Evolutionary conservation across 2,888 invertebrate genomes (phyloP).

Genomic region (Rhingia rostrata): DNA sequence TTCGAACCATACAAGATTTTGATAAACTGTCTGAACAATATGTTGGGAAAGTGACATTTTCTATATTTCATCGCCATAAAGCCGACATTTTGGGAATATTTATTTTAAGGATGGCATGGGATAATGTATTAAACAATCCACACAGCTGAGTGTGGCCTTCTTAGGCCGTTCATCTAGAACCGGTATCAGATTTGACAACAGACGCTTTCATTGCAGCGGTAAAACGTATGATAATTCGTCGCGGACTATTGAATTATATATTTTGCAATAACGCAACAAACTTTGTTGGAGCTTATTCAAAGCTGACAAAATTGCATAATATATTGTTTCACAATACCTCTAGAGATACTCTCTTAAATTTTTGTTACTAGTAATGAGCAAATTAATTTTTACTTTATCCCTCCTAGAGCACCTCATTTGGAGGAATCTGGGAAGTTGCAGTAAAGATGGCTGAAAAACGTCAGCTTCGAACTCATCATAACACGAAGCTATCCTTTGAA

Average conservation of each 20-base stretch:
- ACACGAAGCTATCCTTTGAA: too few relatives aligned
- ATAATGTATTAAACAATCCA: too few relatives aligned
- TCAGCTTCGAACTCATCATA: too few relatives aligned
- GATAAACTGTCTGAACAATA: too few relatives aligned
- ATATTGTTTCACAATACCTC: not conserved
- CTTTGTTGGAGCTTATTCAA: not conserved
- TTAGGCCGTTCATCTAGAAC: not conserved
- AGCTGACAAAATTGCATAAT: too few relatives aligned
- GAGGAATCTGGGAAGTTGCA: conserved; percentile 1
- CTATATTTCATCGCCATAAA: too few relatives aligned
- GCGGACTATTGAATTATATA: not conserved
- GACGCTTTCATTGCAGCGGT: not conserved
- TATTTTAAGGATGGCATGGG: too few relatives aligned
- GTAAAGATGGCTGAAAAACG: conserved; percentile 1
- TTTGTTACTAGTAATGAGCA: conserved; percentile 2
- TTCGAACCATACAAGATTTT: too few relatives aligned
- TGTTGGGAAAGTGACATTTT: too few relatives aligned
- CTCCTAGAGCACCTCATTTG: conserved; percentile 10
- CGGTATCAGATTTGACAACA: not conserved
- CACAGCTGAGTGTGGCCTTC: too few relatives aligned
- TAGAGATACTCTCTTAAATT: not conserved
- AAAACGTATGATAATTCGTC: too few relatives aligned
- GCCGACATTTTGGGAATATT: too few relatives aligned
- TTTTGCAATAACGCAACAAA: not conserved
- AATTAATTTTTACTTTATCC: conserved; percentile 1